Conservation (phyloP, 2,888 invertebrate genomes). For the Archips xylosteana region DNA sequence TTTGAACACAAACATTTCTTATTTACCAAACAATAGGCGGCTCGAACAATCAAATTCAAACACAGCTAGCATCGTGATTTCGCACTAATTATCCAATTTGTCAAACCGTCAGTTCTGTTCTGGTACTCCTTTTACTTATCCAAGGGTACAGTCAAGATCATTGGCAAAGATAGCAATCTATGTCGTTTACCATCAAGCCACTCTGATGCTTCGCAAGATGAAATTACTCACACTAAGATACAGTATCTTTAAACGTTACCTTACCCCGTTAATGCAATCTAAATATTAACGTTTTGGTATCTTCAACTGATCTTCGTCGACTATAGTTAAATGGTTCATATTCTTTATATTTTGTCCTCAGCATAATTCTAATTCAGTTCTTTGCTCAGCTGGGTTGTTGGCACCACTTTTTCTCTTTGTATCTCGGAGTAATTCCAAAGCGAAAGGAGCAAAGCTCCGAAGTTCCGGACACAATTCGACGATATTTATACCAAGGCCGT, state of each 20-base stretch:
- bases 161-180: not conserved
- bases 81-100: slow-evolving; percentile 71
- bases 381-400: not conserved
- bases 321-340: not conserved
- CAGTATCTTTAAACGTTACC: not conserved
- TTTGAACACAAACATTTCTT: not conserved
- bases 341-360: not conserved
- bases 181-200: not conserved
- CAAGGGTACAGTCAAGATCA: slow-evolving; percentile 5
- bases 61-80: slow-evolving; percentile 58
- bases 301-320: not conserved
- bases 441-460: slow-evolving; percentile 23
- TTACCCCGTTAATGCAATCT: not conserved
- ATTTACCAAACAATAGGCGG: slow-evolving; percentile 11
- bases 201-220: not conserved
- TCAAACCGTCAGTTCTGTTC: slow-evolving; percentile 59
- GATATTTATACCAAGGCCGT: slow-evolving; percentile 50
- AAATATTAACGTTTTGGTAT: not conserved
- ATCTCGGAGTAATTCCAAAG: not conserved
- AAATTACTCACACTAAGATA: not conserved
- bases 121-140: slow-evolving; percentile 4
- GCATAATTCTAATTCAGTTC: not conserved
- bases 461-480: slow-evolving; percentile 36
- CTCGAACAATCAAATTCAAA: slow-evolving; percentile 33
- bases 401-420: not conserved